A percentile compares a stretch with the other conserved stretches of the same genome.
Conservation (phyloP, 2,797 vertebrate genomes). For the Botia almorhae region DNA sequence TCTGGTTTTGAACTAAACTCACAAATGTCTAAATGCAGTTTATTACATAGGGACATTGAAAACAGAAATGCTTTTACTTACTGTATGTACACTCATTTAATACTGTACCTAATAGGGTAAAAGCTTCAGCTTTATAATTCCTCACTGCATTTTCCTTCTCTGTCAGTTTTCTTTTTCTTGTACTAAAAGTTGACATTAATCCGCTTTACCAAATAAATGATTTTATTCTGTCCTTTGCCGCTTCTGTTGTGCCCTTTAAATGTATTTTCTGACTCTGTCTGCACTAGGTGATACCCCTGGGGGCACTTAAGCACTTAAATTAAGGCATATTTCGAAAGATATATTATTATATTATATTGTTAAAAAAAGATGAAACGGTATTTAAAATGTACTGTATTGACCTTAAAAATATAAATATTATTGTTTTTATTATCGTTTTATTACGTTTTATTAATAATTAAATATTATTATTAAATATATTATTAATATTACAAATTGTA, state of each 20-base stretch:
- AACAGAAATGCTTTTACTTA: neutral
- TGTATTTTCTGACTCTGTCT: constrained; percentile 4
- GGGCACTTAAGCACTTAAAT: neutral
- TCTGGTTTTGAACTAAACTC: constrained; percentile 22
- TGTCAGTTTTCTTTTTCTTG: constrained; percentile 21
- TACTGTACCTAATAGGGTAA: neutral
- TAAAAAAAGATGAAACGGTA: neutral
- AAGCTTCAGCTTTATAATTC: neutral
- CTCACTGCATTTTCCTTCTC: neutral
- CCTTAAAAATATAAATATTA: neutral
- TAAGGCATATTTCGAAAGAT: neutral
- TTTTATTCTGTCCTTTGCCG: constrained; percentile 28
- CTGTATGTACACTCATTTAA: neutral
- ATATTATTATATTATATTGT: neutral
- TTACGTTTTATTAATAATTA: too few species aligned
- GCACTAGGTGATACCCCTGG: neutral
- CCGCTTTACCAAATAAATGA: constrained; percentile 7
- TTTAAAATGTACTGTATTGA: neutral
- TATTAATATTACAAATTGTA: neutral
- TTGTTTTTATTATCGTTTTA: too few species aligned
- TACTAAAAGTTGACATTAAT: constrained; percentile 5
- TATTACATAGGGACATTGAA: constrained; percentile 27
- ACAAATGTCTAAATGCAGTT: constrained; percentile 19
- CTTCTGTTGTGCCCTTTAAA: neutral
- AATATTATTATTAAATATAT: neutral